Evolutionary conservation across 2,888 invertebrate genomes (phyloP).

Genomic region (Laspeyria flexula): DNA sequence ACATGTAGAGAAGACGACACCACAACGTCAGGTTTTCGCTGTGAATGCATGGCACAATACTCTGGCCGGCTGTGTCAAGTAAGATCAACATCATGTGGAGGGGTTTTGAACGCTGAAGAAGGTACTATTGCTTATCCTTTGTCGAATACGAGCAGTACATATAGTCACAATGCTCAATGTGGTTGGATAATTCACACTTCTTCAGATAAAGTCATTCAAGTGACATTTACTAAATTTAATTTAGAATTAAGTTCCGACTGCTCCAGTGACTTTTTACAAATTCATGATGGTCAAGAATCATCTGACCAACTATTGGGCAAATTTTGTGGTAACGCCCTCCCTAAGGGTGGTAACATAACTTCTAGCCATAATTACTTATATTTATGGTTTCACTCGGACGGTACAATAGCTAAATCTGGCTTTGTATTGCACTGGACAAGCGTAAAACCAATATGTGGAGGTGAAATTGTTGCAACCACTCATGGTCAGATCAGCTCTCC

Average conservation of each 20-base stretch:
- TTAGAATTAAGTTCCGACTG: slow-evolving; percentile 89
- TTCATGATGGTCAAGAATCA: slow-evolving; percentile 94
- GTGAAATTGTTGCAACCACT: slow-evolving; percentile 82
- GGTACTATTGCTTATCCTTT: slow-evolving; percentile 89
- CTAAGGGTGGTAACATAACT: slow-evolving; percentile 89
- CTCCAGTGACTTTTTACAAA: slow-evolving; percentile 90
- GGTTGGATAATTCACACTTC: slow-evolving; percentile 92
- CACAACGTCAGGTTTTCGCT: slow-evolving; percentile 71
- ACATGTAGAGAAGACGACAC: slow-evolving; percentile 84
- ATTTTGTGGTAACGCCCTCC: slow-evolving; percentile 91
- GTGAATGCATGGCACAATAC: slow-evolving; percentile 89
- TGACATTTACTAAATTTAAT: slow-evolving; percentile 92
- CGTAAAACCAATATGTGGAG: slow-evolving; percentile 91
- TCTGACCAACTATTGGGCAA: slow-evolving; percentile 90
- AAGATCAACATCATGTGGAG: slow-evolving; percentile 76
- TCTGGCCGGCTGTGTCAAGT: slow-evolving; percentile 89
- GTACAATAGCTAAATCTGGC: slow-evolving; percentile 87
- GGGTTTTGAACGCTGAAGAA: slow-evolving; percentile 68
- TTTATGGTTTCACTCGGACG: slow-evolving; percentile 93
- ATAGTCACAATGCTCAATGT: slow-evolving; percentile 89
- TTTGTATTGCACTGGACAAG: slow-evolving; percentile 93
- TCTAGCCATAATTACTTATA: slow-evolving; percentile 91
- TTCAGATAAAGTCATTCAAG: slow-evolving; percentile 89
- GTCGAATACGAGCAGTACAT: slow-evolving; percentile 68
- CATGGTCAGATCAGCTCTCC: slow-evolving; percentile 94